Evolutionary conservation across 1,140 invertebrate species (phyloP), one percentile per base, ranked within the genome.

Genomic region (Heliconius congener): DNA sequence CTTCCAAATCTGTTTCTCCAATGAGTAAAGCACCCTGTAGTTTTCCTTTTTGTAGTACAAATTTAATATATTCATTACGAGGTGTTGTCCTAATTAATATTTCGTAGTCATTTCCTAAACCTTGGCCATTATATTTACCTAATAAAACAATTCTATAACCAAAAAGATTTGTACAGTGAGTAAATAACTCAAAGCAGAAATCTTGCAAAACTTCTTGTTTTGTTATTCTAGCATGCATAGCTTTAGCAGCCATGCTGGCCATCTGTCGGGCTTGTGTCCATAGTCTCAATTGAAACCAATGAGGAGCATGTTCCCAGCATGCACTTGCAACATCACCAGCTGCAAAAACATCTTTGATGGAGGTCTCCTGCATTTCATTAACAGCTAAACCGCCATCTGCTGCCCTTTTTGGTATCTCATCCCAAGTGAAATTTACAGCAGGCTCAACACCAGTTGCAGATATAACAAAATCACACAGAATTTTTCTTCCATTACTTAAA

Each of bases 241-340:
- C 97, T 91, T 98, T 97, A 1, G 98, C 99, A 19, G 97, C 98
- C 95, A 99, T 99, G 66, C 96, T 95, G 16, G 99, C 99, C 99
- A 99, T 99, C 94, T 99, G 98, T 81, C 98, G 94, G 0, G 99
- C 99, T 95, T 99, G 99, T 8, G 98, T 98, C 99, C 99, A 99
- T 2, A 99, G 91, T 73, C 98, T 95, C 97, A 99, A 98, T 95
- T 99, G 99, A 93, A 99, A 97, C 99, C 99, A 99, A 89, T 99
- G 97, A 57, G 95, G 90, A 1, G 98, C 96, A 74, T 94, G 86
- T 23, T 96, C 89, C 99, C 99, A 99, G 42, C 91, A 91, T 42
- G 97, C 96, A 81, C 96, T 96, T 87, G 98, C 99, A 11, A 98
- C 96, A 96, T 99, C 99, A 13, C 99, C 99, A 74, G 99, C 99